Base-by-base conservation (phyloP, 2,113 vertebrate species). In the Chitala chitala region DNA sequence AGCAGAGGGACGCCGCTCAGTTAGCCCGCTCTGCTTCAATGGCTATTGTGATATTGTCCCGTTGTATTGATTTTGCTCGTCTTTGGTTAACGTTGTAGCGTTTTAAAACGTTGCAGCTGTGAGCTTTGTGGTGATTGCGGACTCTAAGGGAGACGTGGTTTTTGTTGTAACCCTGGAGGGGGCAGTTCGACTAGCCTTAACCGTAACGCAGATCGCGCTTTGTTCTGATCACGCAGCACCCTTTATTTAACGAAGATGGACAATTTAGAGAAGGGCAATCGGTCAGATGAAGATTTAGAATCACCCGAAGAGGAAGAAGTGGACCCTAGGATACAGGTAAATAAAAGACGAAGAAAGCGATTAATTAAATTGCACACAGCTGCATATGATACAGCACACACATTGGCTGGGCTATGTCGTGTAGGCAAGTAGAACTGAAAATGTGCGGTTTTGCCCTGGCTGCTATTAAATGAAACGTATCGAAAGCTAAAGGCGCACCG, bases 311-410 rank as follows among this genome's bases (percentile, higher is more conserved):
- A 92, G 20, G 93, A 96, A 77, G 94, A 97, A 83, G 94, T 98
- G 85, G 96, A 98, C 38, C 96, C 96, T 50, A 87, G 96, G 51
- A 94, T 98, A 73, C 95, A 98, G 94, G 95, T 98, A 79, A 69
- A 36, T 20, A 50, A 44, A 59, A 22, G 42, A n/a, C 20, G 24
- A 38, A n/a, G 7, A 64, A 42, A 15, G 36, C 20, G n/a, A 63
- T 5, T 6, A 31, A 73, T 50, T n/a, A n/a, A n/a, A n/a, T n/a
- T n/a, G n/a, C 22, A 29, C 9, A 38, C 20, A 40, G 24, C 40
- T 26, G 64, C 40, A 33, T 63, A 38, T 38, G 33, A 17, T 17
- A 63, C 31, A 36, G 31, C 12, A 38, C 33, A 63, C 38, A 9
- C 36, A 6, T 5, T 61, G 58, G 58, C 58, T 38, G n/a, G n/a